Percentiles rank a stretch among this genome's conserved stretches.
Conservation (phyloP, 2,113 vertebrate species). For the Otus sunia region DNA sequence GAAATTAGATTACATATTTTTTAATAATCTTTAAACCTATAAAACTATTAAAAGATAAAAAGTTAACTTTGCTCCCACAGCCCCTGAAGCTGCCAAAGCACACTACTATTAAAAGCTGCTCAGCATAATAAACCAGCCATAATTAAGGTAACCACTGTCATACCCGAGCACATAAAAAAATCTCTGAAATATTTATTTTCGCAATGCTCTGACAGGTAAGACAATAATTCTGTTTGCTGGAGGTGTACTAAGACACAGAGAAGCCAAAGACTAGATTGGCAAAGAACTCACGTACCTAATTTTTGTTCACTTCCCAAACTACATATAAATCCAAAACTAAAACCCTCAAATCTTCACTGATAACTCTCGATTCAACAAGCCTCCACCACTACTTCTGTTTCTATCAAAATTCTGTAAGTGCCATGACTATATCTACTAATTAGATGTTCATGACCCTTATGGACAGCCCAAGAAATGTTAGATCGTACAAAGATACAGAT, state of each 20-base stretch:
- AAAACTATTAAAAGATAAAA: background rate
- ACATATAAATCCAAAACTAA: background rate
- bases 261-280: background rate
- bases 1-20: background rate
- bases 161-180: background rate
- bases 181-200: background rate
- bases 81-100: background rate
- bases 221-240: background rate
- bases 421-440: background rate
- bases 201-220: background rate
- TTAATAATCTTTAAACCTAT: background rate
- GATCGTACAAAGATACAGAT: background rate
- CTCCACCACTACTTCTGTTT: background rate
- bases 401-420: background rate
- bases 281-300: background rate
- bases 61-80: background rate
- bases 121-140: background rate
- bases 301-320: background rate
- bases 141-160: background rate
- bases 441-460: background rate
- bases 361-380: background rate
- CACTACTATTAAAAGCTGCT: background rate
- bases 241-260: background rate
- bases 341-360: background rate
- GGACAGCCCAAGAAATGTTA: background rate